Percentiles rank a stretch among this genome's conserved stretches.
phyloP scores from a whole-genome alignment of 2,888 invertebrate genomes.

The Eurois occulta region DNA sequence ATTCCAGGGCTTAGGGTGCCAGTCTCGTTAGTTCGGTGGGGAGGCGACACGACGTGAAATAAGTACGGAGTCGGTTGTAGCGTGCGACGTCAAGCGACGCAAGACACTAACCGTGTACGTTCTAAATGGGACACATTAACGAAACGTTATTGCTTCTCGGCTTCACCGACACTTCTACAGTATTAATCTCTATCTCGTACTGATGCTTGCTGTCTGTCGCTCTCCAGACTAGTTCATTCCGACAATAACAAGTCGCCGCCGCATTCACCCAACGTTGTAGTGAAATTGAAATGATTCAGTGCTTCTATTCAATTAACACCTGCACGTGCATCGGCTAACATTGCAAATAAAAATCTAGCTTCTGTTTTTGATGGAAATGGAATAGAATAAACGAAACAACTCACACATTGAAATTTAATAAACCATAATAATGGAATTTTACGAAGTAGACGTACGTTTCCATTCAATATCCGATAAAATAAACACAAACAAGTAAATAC shows the following conservation, averaged over 20 bases:
- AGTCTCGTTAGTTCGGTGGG: conserved; percentile 78
- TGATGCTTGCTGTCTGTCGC: conserved; percentile 75
- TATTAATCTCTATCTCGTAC: conserved; percentile 86
- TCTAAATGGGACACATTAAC: conserved; percentile 88
- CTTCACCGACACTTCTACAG: conserved; percentile 85
- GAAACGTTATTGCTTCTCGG: conserved; percentile 87
- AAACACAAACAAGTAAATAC: conserved; percentile 82
- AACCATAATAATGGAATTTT: conserved; percentile 69
- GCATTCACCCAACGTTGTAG: conserved; percentile 49
- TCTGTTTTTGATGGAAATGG: conserved; percentile 11
- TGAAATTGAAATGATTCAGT: conserved; percentile 52
- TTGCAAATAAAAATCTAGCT: conserved; percentile 23
- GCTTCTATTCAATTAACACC: conserved; percentile 49
- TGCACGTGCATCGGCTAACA: conserved; percentile 1
- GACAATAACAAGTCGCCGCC: conserved; percentile 73
- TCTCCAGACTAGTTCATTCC: conserved; percentile 78
- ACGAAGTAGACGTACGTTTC: conserved; percentile 71
- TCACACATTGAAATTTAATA: conserved; percentile 45
- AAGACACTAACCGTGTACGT: conserved; percentile 85
- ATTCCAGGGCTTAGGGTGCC: conserved; percentile 84
- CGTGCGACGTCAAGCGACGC: conserved; percentile 79
- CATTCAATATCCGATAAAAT: conserved; percentile 81
- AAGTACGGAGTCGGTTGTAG: conserved; percentile 76
- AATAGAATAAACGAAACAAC: conserved; percentile 35
- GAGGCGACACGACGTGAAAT: conserved; percentile 79